Conservation (phyloP, 2,113 vertebrate genomes). For the Aspiorhynchus laticeps region DNA sequence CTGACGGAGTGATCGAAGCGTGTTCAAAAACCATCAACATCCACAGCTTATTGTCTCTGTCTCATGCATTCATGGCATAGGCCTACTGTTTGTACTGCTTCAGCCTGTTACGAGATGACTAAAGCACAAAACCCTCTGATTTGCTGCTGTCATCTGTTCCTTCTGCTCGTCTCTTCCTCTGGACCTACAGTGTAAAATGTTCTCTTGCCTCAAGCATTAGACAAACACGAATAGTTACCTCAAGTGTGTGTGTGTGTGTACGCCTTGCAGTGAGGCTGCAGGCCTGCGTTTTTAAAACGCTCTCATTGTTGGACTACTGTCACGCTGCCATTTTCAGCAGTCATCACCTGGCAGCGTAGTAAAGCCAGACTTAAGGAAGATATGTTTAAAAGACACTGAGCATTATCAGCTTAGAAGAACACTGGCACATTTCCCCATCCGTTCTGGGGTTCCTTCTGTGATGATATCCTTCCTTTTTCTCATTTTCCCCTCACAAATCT, state of each 20-base stretch:
- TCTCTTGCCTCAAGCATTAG: slow-evolving; percentile 1
- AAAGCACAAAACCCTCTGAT: slow-evolving; percentile 2
- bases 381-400: slow-evolving; percentile 72
- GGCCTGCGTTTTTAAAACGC: slow-evolving; percentile 46
- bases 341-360: slow-evolving; percentile 81
- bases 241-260: neutral
- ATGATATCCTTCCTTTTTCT: neutral
- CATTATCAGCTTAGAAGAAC: slow-evolving; percentile 72
- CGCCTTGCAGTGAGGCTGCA: slow-evolving; percentile 36
- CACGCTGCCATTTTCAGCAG: slow-evolving; percentile 68
- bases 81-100: slow-evolving; percentile 10
- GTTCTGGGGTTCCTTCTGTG: neutral
- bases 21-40: neutral
- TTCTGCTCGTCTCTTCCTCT: neutral
- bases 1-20: neutral
- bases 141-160: neutral
- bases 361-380: slow-evolving; percentile 72
- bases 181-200: slow-evolving; percentile 6
- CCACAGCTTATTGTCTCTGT: neutral
- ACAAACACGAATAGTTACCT: neutral
- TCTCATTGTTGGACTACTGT: slow-evolving; percentile 66
- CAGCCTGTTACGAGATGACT: neutral
- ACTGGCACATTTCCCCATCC: slow-evolving; percentile 45
- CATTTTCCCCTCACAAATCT: neutral
- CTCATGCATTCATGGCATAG: neutral